Evolutionary conservation across 53 echinoderm and acorn worm genomes (phyloP).

Genomic region (Arbacia lixula): DNA sequence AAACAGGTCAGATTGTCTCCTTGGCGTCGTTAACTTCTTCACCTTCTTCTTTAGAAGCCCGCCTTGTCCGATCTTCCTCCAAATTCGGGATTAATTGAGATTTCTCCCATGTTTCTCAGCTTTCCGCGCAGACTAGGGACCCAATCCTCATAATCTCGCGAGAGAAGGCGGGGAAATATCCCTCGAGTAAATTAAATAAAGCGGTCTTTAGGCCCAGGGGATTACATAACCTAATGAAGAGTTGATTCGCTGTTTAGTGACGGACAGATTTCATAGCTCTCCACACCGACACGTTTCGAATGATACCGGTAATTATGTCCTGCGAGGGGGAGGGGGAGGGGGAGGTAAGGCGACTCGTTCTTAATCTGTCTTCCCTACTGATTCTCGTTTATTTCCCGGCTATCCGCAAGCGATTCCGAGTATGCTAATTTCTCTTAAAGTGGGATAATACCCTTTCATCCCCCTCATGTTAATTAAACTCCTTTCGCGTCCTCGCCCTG

Average conservation of each 20-base stretch:
- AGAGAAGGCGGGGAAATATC: no score
- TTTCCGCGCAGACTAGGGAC: no score
- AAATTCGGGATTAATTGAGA: no score
- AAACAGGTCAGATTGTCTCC: no score
- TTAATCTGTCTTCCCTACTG: slow-evolving; percentile 3
- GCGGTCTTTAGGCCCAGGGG: neutral
- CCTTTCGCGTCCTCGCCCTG: neutral
- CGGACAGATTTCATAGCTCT: slow-evolving; percentile 5
- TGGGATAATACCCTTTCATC: slow-evolving; percentile 41
- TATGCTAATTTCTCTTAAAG: slow-evolving; percentile 40
- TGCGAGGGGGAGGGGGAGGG: no score
- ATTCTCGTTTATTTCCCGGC: neutral
- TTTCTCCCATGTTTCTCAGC: no score
- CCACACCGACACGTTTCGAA: slow-evolving; percentile 33
- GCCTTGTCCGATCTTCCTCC: no score
- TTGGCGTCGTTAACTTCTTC: no score
- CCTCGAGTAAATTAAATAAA: slow-evolving; percentile 21
- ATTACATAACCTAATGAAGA: slow-evolving; percentile 55
- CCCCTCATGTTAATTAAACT: slow-evolving; percentile 26
- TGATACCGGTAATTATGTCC: slow-evolving; percentile 43
- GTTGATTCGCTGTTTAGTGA: slow-evolving; percentile 42
- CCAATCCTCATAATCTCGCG: no score
- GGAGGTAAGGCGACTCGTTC: neutral
- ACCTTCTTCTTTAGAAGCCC: no score
- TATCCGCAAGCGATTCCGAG: neutral